phyloP scores from a whole-genome alignment of 2,797 vertebrate species.

The Falco concolor region DNA sequence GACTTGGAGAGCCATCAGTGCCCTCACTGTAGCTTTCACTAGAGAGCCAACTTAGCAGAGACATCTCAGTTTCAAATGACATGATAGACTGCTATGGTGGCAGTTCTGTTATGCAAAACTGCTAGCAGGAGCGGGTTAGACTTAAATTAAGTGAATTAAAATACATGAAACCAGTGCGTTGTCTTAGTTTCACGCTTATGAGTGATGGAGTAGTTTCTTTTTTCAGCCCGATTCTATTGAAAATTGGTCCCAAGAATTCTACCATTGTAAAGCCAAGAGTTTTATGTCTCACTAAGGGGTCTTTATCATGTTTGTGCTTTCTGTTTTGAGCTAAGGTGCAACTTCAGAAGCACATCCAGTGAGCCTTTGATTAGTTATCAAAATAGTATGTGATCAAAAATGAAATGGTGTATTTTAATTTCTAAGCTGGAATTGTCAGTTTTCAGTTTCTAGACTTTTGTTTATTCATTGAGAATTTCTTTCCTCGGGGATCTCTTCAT shows the following conservation, averaged over 20 bases:
- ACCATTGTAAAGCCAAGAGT: neutral
- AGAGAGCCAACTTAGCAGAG: neutral
- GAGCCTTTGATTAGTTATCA: neutral
- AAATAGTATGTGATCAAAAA: neutral
- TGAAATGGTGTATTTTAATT: neutral
- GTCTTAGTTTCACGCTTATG: neutral
- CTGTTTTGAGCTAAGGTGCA: neutral
- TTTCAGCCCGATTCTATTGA: neutral
- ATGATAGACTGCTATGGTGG: slow-evolving; percentile 50
- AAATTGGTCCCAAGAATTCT: neutral
- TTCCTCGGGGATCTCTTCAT: neutral
- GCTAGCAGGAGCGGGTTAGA: neutral
- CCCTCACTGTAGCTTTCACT: neutral
- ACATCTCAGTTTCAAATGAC: slow-evolving; percentile 2
- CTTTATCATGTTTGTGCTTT: neutral
- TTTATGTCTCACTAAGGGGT: neutral
- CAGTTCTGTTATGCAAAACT: slow-evolving; percentile 16
- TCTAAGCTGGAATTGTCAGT: neutral
- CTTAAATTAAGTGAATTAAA: slow-evolving; percentile 39
- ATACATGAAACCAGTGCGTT: neutral
- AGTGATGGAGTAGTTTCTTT: neutral
- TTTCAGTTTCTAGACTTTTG: neutral
- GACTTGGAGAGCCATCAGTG: neutral
- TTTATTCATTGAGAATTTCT: neutral
- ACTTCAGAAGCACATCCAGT: neutral